These are phyloP conservation scores for Harpagoxenus sublaevis DNA, from an alignment of 2,888 invertebrate genomes.

Conservation along the genomic window DNA sequence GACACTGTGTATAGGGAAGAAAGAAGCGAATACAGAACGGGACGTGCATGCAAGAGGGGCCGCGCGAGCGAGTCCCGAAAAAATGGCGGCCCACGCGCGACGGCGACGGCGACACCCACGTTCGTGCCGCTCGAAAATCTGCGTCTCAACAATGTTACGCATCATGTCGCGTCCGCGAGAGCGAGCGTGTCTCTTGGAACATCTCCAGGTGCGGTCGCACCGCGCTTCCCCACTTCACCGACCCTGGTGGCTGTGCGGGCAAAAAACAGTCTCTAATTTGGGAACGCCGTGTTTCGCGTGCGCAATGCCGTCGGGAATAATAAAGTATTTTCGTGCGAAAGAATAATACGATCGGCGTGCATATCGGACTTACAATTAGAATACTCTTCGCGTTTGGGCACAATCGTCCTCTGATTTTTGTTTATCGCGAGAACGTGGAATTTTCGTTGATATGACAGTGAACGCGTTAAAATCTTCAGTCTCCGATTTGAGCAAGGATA, in stretches of 20 bases:
- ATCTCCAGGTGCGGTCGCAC: conserved; percentile 73
- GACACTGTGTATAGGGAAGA: not conserved
- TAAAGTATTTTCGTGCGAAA: conserved; percentile 69
- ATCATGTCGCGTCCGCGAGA: conserved; percentile 33
- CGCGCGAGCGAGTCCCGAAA: conserved; percentile 41
- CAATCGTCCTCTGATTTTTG: not conserved
- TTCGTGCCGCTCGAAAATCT: conserved; percentile 25
- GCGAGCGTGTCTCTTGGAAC: conserved; percentile 73
- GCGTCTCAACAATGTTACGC: conserved; percentile 21
- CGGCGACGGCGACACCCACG: conserved; percentile 31
- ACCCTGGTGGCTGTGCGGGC: conserved; percentile 40
- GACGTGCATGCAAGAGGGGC: not conserved
- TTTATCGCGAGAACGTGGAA: not conserved
- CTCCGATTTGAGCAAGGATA: not conserved
- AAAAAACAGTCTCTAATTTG: conserved; percentile 69
- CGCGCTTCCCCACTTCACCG: conserved; percentile 48
- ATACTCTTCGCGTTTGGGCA: not conserved
- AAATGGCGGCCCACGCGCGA: conserved; percentile 46
- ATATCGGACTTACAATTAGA: not conserved
- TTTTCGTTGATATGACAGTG: not conserved
- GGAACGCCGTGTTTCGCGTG: conserved; percentile 64
- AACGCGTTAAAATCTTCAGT: not conserved
- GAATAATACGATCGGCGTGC: conserved; percentile 47
- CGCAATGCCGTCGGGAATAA: conserved; percentile 69
- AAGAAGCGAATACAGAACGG: not conserved